Evolutionary conservation across 2,888 invertebrate genomes (phyloP).

Genomic region (Macrosoma leucophasiata): DNA sequence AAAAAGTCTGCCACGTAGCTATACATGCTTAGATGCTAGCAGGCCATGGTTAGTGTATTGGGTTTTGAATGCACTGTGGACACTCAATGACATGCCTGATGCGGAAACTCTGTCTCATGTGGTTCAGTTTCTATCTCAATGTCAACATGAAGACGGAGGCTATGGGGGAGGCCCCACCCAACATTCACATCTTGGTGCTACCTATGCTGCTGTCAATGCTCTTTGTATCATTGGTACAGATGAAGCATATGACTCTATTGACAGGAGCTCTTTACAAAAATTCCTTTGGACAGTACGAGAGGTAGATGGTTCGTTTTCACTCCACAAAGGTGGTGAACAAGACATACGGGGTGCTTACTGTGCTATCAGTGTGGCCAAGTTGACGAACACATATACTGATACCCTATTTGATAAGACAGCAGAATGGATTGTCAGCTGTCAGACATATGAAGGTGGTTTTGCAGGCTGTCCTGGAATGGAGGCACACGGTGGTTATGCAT

Average conservation of each 20-base stretch:
- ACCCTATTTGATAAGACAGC: conserved; percentile 89
- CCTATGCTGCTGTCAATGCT: conserved; percentile 97
- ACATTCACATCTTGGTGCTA: conserved; percentile 94
- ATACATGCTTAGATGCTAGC: conserved; percentile 93
- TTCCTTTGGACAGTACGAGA: conserved; percentile 88
- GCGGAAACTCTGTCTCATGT: conserved; percentile 50
- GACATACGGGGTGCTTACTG: conserved; percentile 98
- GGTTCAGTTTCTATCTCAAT: conserved; percentile 67
- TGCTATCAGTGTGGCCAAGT: conserved; percentile 91
- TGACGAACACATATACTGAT: conserved; percentile 86
- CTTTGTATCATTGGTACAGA: conserved; percentile 92
- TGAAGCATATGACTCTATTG: conserved; percentile 90
- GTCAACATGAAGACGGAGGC: conserved; percentile 88
- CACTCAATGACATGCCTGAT: conserved; percentile 74
- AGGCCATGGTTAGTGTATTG: conserved; percentile 98
- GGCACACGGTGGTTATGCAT: conserved; percentile 99
- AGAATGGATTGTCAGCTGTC: conserved; percentile 96
- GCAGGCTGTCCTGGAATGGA: conserved; percentile 92
- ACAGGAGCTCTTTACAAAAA: conserved; percentile 83
- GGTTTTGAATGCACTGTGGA: conserved; percentile 92
- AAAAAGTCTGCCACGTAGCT: conserved; percentile 79
- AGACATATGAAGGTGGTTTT: conserved; percentile 99
- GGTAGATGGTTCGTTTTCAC: conserved; percentile 91
- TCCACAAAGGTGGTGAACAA: conserved; percentile 94
- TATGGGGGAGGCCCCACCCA: conserved; percentile 97